These are phyloP conservation scores for Ypsolopha scabrella DNA, from an alignment of 2,888 invertebrate genomes.

Conservation along the genomic window DNA sequence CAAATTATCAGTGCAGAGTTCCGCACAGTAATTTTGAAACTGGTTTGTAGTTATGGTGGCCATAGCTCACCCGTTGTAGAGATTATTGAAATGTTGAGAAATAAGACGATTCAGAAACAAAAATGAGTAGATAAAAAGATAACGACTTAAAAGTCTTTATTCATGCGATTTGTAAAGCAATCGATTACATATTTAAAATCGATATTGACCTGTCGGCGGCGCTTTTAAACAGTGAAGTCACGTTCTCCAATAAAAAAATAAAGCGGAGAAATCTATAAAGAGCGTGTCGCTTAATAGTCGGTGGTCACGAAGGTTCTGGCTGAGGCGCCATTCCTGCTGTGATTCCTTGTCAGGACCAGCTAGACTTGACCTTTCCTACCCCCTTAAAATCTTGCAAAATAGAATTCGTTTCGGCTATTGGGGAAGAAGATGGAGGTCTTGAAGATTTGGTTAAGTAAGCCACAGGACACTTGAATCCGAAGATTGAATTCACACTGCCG, in stretches of 20 bases:
- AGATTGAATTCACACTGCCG: constrained; percentile 54
- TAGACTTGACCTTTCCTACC: constrained; percentile 23
- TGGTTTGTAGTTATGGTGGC: constrained; percentile 21
- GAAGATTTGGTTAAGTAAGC: constrained; percentile 25
- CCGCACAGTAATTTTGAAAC: constrained; percentile 54
- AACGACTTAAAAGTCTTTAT: neutral
- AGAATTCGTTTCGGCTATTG: constrained; percentile 12
- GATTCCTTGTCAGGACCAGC: constrained; percentile 37
- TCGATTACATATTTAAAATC: constrained; percentile 27
- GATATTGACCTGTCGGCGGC: constrained; percentile 45
- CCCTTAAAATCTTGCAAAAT: constrained; percentile 10
- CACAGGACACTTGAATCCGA: constrained; percentile 39
- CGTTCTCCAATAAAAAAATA: constrained; percentile 38
- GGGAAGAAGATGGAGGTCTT: constrained; percentile 15
- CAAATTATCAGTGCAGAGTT: constrained; percentile 57
- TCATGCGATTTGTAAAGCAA: neutral
- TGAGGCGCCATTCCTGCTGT: constrained; percentile 62
- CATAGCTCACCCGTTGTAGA: neutral
- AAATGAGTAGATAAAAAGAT: neutral
- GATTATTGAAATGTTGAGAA: neutral
- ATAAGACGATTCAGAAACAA: neutral
- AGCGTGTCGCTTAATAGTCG: constrained; percentile 42
- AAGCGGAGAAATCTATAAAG: constrained; percentile 47
- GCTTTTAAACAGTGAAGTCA: constrained; percentile 46
- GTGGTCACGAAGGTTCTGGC: constrained; percentile 57